These are phyloP conservation scores for Piezodorus guildinii DNA, from an alignment of 1,140 invertebrate genomes.

Conservation along the genomic window DNA sequence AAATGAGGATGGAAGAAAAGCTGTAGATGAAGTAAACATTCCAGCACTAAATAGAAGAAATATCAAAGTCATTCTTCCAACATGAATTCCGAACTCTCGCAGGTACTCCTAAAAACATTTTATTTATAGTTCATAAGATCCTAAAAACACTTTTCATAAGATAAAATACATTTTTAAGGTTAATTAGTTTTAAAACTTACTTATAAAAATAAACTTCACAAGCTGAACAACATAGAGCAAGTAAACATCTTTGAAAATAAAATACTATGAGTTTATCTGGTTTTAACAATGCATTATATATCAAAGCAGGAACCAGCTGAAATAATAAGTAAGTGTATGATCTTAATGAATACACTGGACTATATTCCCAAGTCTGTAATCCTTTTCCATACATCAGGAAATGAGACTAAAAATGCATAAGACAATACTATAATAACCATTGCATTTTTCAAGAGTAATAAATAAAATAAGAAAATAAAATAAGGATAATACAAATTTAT, in stretches of 20 bases:
- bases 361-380: slow-evolving; percentile 99
- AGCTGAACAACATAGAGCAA: slow-evolving; percentile 66
- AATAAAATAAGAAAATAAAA: too few relatives aligned
- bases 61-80: slow-evolving; percentile 70
- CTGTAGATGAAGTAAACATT: slow-evolving; percentile 80
- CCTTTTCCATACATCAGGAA: slow-evolving; percentile 75
- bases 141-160: too few relatives aligned
- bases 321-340: slow-evolving; percentile 86
- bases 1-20: slow-evolving; percentile 85
- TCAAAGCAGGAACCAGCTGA: slow-evolving; percentile 73
- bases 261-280: slow-evolving; percentile 77
- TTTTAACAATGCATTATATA: slow-evolving; percentile 63
- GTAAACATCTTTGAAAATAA: slow-evolving; percentile 72
- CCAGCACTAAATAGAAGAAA: slow-evolving; percentile 79
- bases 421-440: background rate
- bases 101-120: slow-evolving; percentile 53
- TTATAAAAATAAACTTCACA: slow-evolving; percentile 91
- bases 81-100: slow-evolving; percentile 80
- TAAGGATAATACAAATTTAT: too few relatives aligned
- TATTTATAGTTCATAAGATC: too few relatives aligned
- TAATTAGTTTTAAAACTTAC: slow-evolving; percentile 42
- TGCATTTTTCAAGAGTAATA: background rate
- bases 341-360: slow-evolving; percentile 82
- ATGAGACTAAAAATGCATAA: slow-evolving; percentile 51
- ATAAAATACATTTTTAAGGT: too few relatives aligned